phyloP scores from a whole-genome alignment of 1,140 invertebrate species.

The Helicoverpa zea region DNA sequence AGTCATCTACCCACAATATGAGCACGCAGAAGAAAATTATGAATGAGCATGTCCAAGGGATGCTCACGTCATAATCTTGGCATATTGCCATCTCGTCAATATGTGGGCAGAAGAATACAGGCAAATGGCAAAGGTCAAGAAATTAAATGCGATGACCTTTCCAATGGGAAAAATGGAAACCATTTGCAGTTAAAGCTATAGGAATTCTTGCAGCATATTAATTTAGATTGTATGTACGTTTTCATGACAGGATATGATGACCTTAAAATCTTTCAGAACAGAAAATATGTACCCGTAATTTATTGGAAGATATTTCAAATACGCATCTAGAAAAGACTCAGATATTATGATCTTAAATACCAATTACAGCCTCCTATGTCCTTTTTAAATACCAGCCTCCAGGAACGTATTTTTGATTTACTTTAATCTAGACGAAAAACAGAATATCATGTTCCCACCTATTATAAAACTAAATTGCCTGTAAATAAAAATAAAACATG shows the following conservation, averaged over 20 bases:
- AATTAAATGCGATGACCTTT: conserved; percentile 57
- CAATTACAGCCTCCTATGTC: too few species aligned
- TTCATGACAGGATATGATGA: too few species aligned
- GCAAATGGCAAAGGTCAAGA: conserved; percentile 67
- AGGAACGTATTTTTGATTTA: not conserved
- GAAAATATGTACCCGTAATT: too few species aligned
- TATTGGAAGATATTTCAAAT: too few species aligned
- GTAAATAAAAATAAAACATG: too few species aligned
- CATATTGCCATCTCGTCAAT: conserved; percentile 61
- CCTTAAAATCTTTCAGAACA: too few species aligned
- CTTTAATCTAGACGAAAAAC: too few species aligned
- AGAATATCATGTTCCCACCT: too few species aligned
- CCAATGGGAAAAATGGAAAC: conserved; percentile 14
- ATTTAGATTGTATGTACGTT: too few species aligned
- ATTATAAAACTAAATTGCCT: too few species aligned
- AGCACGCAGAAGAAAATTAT: conserved; percentile 69
- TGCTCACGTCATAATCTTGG: conserved; percentile 69
- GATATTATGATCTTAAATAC: too few species aligned
- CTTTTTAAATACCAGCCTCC: not conserved
- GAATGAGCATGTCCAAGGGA: conserved; percentile 67
- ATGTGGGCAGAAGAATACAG: conserved; percentile 65
- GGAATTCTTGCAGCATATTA: not conserved
- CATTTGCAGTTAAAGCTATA: conserved; percentile 25
- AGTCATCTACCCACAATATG: not conserved
- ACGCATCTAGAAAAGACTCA: too few species aligned